Percentiles rank a stretch among this genome's conserved stretches.
phyloP scores from a whole-genome alignment of 2,113 vertebrate species.

The Cyrtonyx montezumae region DNA sequence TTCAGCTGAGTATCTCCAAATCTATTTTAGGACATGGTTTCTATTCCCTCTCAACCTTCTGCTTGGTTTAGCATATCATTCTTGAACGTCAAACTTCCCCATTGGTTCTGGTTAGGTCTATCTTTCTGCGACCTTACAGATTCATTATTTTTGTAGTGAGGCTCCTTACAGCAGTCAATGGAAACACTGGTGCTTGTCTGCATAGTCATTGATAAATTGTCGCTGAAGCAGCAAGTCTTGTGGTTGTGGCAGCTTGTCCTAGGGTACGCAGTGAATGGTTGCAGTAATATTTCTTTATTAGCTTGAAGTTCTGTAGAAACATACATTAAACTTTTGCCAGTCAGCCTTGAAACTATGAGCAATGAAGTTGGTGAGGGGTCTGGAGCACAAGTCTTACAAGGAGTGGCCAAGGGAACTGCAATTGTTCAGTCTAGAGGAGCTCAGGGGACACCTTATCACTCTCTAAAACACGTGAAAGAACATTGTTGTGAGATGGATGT shows the following conservation, averaged over 20 bases:
- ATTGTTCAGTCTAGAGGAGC: neutral
- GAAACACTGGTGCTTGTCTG: neutral
- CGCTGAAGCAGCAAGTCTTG: neutral
- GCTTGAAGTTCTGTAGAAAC: neutral
- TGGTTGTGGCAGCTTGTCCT: neutral
- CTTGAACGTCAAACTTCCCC: neutral
- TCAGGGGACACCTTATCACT: neutral
- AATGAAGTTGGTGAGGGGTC: no score
- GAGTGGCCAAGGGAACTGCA: no score
- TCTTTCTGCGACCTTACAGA: neutral
- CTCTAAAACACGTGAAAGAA: no score
- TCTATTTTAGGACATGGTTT: neutral
- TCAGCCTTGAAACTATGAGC: neutral
- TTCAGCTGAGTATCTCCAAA: neutral
- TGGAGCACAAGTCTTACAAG: no score
- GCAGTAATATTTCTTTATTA: neutral
- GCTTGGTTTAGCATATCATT: neutral
- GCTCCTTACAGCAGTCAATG: neutral
- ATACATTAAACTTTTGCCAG: neutral
- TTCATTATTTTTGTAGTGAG: neutral
- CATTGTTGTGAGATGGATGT: no score
- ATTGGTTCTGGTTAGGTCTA: neutral
- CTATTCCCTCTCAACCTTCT: neutral
- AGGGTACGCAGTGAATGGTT: neutral
- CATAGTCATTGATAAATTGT: neutral